Conservation (phyloP, 2,797 vertebrate genomes). For the Haliaeetus albicilla region DNA sequence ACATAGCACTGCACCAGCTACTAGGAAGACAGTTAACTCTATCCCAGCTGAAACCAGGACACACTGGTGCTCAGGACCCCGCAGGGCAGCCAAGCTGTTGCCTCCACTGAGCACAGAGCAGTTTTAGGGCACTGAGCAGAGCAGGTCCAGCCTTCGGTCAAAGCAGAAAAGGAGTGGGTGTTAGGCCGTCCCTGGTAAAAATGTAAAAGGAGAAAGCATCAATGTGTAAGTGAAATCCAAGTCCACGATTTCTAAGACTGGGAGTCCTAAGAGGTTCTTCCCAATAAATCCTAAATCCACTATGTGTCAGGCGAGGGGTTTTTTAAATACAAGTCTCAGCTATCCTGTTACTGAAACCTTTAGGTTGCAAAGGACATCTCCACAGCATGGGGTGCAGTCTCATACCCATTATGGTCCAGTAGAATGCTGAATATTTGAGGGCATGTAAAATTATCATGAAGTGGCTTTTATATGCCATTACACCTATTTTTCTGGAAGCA, state of each 20-base stretch:
- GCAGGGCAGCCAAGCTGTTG: neutral
- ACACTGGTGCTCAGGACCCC: rapidly evolving
- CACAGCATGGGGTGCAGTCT: neutral
- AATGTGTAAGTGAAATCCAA: neutral
- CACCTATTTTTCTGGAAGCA: neutral
- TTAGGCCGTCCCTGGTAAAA: neutral
- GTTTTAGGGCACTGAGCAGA: neutral
- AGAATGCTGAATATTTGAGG: conserved; percentile 4
- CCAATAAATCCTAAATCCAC: neutral
- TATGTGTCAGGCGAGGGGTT: neutral
- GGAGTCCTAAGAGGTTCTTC: neutral
- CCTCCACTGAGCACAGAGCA: neutral
- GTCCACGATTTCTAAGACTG: neutral
- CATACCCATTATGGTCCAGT: neutral
- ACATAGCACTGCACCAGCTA: too few species aligned
- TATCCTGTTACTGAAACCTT: neutral
- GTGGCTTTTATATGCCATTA: conserved; percentile 2
- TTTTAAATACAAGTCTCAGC: neutral
- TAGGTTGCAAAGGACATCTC: neutral
- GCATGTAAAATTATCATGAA: neutral
- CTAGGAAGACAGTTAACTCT: too few species aligned
- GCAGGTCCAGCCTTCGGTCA: neutral
- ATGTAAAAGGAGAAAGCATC: neutral
- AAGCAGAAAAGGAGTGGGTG: neutral
- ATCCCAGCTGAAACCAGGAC: too few species aligned